Evolutionary conservation across 2,888 invertebrate genomes (phyloP).

Genomic region (Drosophila greeni): DNA sequence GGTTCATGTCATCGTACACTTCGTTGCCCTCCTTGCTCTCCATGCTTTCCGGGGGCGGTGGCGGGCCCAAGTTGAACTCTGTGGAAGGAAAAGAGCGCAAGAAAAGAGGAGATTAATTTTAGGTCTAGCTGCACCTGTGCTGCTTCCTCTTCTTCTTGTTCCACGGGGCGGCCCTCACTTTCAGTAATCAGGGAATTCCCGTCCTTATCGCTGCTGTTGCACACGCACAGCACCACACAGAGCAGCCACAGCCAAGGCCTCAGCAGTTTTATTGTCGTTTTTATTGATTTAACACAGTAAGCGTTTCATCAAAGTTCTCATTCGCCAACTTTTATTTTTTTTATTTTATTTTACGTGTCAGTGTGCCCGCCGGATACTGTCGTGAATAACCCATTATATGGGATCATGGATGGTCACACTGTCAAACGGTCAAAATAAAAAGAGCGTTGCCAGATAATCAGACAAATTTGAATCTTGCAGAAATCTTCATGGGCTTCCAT

Average conservation of each 20-base stretch:
- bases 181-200: not conserved
- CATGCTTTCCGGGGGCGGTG: constrained; percentile 43
- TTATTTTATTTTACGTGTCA: constrained; percentile 15
- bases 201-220: constrained; percentile 24
- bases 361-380: not conserved
- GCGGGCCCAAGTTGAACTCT: constrained; percentile 21
- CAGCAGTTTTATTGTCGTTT: constrained; percentile 6
- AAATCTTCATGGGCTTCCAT: too few species aligned
- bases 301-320: constrained; percentile 8
- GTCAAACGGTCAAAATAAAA: too few species aligned
- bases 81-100: not conserved
- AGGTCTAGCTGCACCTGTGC: constrained; percentile 25
- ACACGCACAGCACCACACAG: constrained; percentile 32
- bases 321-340: constrained; percentile 5
- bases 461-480: not conserved
- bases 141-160: constrained; percentile 10
- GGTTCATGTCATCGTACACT: constrained; percentile 86
- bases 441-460: not conserved
- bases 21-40: constrained; percentile 48
- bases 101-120: constrained; percentile 11
- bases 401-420: not conserved
- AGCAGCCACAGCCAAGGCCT: constrained; percentile 22
- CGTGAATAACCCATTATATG: not conserved
- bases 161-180: constrained; percentile 19
- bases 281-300: constrained; percentile 28